A percentile compares a stretch with the other conserved stretches of the same genome.
Conservation (phyloP, 2,113 vertebrate species). For the Bungarus multicinctus region DNA sequence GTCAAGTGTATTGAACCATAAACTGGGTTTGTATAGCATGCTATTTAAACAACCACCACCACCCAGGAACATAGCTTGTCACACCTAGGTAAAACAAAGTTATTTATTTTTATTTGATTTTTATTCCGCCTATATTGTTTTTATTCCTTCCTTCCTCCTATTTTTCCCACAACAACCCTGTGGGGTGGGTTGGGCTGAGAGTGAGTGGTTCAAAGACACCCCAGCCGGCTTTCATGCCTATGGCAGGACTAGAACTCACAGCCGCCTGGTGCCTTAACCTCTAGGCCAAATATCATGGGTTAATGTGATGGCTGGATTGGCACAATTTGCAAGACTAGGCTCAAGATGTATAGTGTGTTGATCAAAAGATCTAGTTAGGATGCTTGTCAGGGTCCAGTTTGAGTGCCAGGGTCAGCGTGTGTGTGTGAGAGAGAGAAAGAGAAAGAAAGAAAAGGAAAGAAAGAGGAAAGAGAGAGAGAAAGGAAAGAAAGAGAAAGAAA, state of each 20-base stretch:
- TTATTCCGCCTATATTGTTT: not conserved
- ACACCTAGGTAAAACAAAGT: not conserved
- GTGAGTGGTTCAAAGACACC: too few relatives aligned
- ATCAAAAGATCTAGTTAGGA: not conserved
- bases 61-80: not conserved
- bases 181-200: not conserved
- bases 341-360: not conserved
- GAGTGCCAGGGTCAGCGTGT: not conserved
- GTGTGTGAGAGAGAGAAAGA: too few relatives aligned
- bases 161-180: not conserved
- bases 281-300: not conserved
- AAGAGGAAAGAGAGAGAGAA: too few relatives aligned
- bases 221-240: not conserved
- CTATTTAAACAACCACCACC: not conserved
- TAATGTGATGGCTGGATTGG: not conserved
- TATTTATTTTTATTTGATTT: not conserved
- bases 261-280: not conserved
- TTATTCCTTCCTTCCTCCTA: not conserved
- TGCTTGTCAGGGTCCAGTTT: not conserved
- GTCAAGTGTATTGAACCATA: not conserved
- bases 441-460: too few relatives aligned
- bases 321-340: not conserved
- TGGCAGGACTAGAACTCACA: not conserved
- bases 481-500: too few relatives aligned
- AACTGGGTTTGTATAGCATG: not conserved